Evolutionary conservation across 2,113 vertebrate species (phyloP).

Genomic region (Ophiodon elongatus): DNA sequence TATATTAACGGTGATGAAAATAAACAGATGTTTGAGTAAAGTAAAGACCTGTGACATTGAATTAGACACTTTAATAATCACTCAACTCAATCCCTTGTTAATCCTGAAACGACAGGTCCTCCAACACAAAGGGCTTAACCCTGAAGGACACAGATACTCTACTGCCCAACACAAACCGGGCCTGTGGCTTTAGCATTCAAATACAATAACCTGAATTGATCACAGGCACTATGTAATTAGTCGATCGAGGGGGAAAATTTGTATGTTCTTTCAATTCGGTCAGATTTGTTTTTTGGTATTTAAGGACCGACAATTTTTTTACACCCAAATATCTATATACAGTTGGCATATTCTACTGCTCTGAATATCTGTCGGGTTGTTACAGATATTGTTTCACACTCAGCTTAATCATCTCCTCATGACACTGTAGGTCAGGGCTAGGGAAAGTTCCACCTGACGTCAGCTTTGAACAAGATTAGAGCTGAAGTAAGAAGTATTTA

Average conservation of each 20-base stretch:
- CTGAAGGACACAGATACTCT: slow-evolving; percentile 49
- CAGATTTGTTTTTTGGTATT: neutral
- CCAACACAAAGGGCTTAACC: slow-evolving; percentile 61
- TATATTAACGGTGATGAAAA: neutral
- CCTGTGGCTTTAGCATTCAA: neutral
- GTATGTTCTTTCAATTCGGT: neutral
- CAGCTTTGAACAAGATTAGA: slow-evolving; percentile 73
- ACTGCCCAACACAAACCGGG: slow-evolving; percentile 3
- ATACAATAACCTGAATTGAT: neutral
- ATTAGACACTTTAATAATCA: slow-evolving; percentile 65
- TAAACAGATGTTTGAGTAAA: slow-evolving; percentile 17
- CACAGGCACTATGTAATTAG: neutral
- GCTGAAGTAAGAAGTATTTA: slow-evolving; percentile 68
- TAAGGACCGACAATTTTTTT: neutral
- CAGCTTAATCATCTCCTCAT: slow-evolving; percentile 4
- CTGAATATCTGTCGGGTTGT: neutral
- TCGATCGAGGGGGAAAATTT: neutral
- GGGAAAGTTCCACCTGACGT: slow-evolving; percentile 47
- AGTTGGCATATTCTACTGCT: neutral
- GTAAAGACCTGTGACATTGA: slow-evolving; percentile 48
- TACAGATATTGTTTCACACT: neutral
- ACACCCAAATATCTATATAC: neutral
- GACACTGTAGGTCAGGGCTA: slow-evolving; percentile 73
- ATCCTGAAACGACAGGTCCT: slow-evolving; percentile 70
- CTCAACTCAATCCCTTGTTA: slow-evolving; percentile 69